Percentiles rank a stretch among this genome's conserved stretches.
Evolutionary conservation across 2,888 invertebrate genomes (phyloP).

Genomic region (Sepiola atlantica): DNA sequence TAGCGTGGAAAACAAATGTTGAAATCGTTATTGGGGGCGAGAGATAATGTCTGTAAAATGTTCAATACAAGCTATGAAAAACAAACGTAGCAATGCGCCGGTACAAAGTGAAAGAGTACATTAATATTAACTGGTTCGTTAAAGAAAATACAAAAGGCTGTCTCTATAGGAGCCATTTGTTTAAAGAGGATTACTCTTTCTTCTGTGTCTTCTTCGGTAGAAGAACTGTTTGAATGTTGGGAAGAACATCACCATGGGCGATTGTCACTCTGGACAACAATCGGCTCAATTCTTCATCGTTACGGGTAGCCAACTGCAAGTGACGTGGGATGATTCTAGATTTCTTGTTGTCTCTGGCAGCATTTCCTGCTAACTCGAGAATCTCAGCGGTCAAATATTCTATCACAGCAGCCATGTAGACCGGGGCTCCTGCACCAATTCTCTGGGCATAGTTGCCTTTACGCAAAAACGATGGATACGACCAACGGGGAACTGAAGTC

Average conservation of each 20-base stretch:
- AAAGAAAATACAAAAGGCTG: too few relatives aligned
- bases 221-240: slow-evolving; percentile 85
- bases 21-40: too few relatives aligned
- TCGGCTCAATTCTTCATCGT: slow-evolving; percentile 88
- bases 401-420: slow-evolving; percentile 75
- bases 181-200: background rate
- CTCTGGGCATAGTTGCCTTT: slow-evolving; percentile 75
- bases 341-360: slow-evolving; percentile 80
- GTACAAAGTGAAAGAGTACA: too few relatives aligned
- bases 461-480: slow-evolving; percentile 74
- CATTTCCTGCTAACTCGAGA: slow-evolving; percentile 76
- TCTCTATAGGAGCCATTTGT: too few relatives aligned
- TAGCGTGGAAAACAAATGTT: too few relatives aligned
- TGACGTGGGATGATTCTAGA: slow-evolving; percentile 85
- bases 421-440: slow-evolving; percentile 75
- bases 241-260: slow-evolving; percentile 88
- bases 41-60: too few relatives aligned
- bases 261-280: slow-evolving; percentile 86
- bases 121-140: too few relatives aligned
- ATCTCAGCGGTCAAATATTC: slow-evolving; percentile 80
- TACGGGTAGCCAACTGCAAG: slow-evolving; percentile 85
- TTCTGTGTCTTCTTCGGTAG: slow-evolving; percentile 82
- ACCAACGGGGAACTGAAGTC: slow-evolving; percentile 75
- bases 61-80: too few relatives aligned
- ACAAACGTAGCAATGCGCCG: too few relatives aligned